phyloP scores from a whole-genome alignment of 2,888 invertebrate species.

The Ctena decussata region DNA sequence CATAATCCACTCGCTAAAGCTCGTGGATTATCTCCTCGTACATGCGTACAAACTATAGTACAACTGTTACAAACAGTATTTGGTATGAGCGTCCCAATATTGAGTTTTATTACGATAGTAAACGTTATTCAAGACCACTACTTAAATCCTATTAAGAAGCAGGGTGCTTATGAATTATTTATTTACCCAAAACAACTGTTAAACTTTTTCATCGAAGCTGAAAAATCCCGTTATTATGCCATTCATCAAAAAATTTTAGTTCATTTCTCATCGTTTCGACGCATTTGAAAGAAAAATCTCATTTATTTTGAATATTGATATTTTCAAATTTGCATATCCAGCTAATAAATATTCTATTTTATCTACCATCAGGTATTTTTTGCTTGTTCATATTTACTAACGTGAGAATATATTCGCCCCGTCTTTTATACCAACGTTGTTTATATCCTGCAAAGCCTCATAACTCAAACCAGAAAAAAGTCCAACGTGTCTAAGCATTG shows the following conservation, averaged over 20 bases:
- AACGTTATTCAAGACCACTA: background rate
- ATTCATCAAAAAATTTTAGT: background rate
- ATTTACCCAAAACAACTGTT: background rate
- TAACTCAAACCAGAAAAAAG: background rate
- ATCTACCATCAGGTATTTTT: background rate
- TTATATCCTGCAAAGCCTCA: background rate
- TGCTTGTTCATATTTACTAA: background rate
- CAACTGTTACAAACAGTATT: no score
- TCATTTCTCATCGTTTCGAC: background rate
- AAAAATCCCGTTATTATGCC: background rate
- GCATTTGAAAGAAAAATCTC: background rate
- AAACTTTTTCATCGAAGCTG: background rate
- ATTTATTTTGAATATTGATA: constrained; percentile 17
- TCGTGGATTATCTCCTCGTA: no score
- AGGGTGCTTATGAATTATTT: constrained; percentile 1
- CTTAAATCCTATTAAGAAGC: background rate
- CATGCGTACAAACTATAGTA: no score
- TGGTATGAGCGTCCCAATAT: no score
- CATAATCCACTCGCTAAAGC: no score
- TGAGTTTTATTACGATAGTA: no score
- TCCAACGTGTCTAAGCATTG: background rate
- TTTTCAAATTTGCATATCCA: background rate
- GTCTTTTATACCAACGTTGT: background rate
- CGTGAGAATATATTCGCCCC: background rate
- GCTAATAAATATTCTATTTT: background rate